Evolutionary conservation across 2,797 vertebrate genomes (phyloP).

Genomic region (Microctenopoma lineatum): DNA sequence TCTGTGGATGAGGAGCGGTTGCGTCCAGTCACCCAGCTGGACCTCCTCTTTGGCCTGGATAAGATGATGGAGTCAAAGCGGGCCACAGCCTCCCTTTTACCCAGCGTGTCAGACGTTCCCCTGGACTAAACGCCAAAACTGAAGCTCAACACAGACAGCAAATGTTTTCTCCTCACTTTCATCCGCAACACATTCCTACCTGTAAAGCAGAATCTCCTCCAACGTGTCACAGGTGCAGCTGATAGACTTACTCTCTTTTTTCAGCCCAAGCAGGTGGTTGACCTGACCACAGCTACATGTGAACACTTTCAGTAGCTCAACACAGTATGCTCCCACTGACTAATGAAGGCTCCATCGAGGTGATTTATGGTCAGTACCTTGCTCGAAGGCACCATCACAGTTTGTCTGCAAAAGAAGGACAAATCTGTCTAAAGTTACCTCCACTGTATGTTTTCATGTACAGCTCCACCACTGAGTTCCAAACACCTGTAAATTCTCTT

Average conservation of each 20-base stretch:
- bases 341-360: slow-evolving; percentile 3
- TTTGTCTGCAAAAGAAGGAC: slow-evolving; percentile 5
- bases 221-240: slow-evolving; percentile 24
- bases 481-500: not conserved
- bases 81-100: slow-evolving; percentile 61
- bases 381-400: not conserved
- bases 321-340: not conserved
- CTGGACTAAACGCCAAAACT: slow-evolving; percentile 72
- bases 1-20: slow-evolving; percentile 75
- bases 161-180: not conserved
- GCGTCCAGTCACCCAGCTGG: slow-evolving; percentile 85
- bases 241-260: slow-evolving; percentile 13
- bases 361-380: not conserved
- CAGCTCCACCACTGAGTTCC: not conserved
- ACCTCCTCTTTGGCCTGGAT: slow-evolving; percentile 86
- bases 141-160: not conserved
- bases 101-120: slow-evolving; percentile 69
- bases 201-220: slow-evolving; percentile 8
- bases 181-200: not conserved
- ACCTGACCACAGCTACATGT: slow-evolving; percentile 25
- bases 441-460: not conserved
- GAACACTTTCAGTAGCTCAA: slow-evolving; percentile 12
- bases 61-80: slow-evolving; percentile 86
- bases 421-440: not conserved
- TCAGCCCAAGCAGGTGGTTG: slow-evolving; percentile 19